Percentiles rank a stretch among this genome's conserved stretches.
These are phyloP conservation scores for Holacanthella duospinosa DNA, from an alignment of 2,888 invertebrate genomes.

Conservation along the genomic window DNA sequence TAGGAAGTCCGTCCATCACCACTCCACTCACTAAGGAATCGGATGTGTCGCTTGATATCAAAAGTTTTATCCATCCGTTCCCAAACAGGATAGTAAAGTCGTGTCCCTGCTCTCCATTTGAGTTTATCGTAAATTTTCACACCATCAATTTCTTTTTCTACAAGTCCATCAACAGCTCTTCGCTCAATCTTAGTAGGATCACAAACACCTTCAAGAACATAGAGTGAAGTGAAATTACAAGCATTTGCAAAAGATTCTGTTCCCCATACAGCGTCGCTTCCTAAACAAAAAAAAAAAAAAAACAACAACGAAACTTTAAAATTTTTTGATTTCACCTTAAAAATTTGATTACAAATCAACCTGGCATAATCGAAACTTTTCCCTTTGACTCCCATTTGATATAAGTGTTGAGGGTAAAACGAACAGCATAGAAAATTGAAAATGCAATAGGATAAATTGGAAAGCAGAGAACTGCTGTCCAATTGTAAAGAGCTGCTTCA, in stretches of 20 bases:
- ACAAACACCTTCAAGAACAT: conserved; percentile 29
- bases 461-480: not conserved
- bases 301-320: too few species aligned
- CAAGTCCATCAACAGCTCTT: conserved; percentile 18
- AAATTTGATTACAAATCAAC: not conserved
- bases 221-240: conserved; percentile 31
- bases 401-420: not conserved
- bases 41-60: conserved; percentile 24
- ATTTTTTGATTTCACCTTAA: not conserved
- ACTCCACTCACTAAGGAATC: conserved; percentile 15
- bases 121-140: conserved; percentile 23
- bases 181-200: conserved; percentile 22
- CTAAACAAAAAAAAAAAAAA: conserved; percentile 8
- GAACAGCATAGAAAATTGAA: not conserved
- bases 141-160: conserved; percentile 15
- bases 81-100: conserved; percentile 30
- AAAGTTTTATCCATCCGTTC: conserved; percentile 21
- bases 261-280: conserved; percentile 28
- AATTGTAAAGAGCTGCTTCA: not conserved
- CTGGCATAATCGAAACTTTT: conserved; percentile 9
- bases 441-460: conserved; percentile 1
- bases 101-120: conserved; percentile 26
- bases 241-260: conserved; percentile 24
- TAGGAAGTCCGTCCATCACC: conserved; percentile 13
- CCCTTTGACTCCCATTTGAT: conserved; percentile 10